phyloP scores from a whole-genome alignment of 1,140 invertebrate genomes.

The Cotesia typhae region DNA sequence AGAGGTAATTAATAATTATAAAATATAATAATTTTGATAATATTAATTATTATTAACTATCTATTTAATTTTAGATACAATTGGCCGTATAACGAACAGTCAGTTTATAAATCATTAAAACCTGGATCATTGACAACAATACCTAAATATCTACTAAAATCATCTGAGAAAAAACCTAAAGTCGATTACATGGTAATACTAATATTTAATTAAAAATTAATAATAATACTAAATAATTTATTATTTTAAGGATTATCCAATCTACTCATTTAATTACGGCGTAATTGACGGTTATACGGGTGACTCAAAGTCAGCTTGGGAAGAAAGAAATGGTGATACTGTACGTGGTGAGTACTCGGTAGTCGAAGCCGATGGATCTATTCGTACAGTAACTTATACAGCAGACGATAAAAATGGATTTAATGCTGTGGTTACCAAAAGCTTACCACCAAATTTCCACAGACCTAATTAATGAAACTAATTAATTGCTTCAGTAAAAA shows the following conservation, averaged over 20 bases:
- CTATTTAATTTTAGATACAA: too few species aligned
- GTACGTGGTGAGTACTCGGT: constrained; percentile 71
- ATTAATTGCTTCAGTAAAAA: constrained; percentile 32
- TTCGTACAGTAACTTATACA: constrained; percentile 74
- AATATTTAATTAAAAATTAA: not conserved
- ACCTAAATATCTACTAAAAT: too few species aligned
- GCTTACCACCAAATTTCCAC: constrained; percentile 40
- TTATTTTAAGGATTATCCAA: constrained; percentile 61
- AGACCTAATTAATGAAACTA: not conserved
- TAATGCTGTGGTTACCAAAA: constrained; percentile 58
- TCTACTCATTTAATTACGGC: constrained; percentile 69
- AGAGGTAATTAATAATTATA: too few species aligned
- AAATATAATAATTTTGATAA: too few species aligned
- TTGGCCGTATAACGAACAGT: too few species aligned
- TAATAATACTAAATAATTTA: constrained; percentile 13
- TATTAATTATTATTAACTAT: too few species aligned
- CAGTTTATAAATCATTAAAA: too few species aligned
- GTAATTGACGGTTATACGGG: constrained; percentile 68
- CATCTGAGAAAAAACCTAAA: too few species aligned
- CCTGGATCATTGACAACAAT: too few species aligned
- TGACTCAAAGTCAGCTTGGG: constrained; percentile 66
- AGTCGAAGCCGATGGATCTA: constrained; percentile 69
- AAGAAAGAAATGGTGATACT: constrained; percentile 68
- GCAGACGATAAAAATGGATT: constrained; percentile 77
- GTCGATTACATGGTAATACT: constrained; percentile 12